These are phyloP conservation scores for Polymixis lichenea DNA, from an alignment of 2,888 invertebrate genomes.

Conservation along the genomic window DNA sequence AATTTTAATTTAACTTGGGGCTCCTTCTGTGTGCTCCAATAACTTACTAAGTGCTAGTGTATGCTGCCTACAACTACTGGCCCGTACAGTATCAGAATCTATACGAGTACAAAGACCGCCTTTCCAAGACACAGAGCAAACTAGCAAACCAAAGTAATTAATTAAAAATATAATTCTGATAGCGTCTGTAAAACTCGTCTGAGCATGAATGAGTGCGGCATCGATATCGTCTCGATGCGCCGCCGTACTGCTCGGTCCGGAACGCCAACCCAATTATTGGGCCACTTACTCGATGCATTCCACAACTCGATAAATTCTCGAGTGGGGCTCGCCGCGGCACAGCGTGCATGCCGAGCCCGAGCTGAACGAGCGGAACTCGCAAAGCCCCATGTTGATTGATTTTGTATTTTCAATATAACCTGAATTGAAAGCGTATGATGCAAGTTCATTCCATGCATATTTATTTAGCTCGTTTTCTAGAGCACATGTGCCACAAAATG, in stretches of 20 bases:
- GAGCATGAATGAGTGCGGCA: constrained; percentile 50
- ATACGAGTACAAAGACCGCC: background rate
- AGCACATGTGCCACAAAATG: constrained; percentile 17
- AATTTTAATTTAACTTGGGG: background rate
- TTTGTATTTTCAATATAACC: constrained; percentile 57
- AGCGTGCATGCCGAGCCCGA: constrained; percentile 27
- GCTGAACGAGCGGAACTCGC: constrained; percentile 54
- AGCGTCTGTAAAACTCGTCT: constrained; percentile 35
- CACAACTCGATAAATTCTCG: constrained; percentile 76
- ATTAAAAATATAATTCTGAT: constrained; percentile 28
- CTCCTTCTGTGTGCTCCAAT: background rate
- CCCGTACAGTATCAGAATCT: background rate
- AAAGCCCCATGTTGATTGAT: constrained; percentile 59
- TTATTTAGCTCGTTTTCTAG: constrained; percentile 32
- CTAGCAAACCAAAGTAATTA: constrained; percentile 17
- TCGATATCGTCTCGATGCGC: constrained; percentile 61
- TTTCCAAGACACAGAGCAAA: background rate
- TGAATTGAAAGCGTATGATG: constrained; percentile 39
- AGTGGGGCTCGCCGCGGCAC: constrained; percentile 63
- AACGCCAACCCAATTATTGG: constrained; percentile 77
- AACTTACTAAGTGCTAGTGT: background rate
- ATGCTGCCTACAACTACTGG: background rate
- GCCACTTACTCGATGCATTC: constrained; percentile 77
- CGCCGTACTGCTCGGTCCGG: constrained; percentile 45
- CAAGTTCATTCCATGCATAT: constrained; percentile 35